Percentiles rank a stretch among this genome's conserved stretches.
These are phyloP conservation scores for Pharmacophagus antenor DNA, from an alignment of 2,888 invertebrate genomes.

Conservation along the genomic window DNA sequence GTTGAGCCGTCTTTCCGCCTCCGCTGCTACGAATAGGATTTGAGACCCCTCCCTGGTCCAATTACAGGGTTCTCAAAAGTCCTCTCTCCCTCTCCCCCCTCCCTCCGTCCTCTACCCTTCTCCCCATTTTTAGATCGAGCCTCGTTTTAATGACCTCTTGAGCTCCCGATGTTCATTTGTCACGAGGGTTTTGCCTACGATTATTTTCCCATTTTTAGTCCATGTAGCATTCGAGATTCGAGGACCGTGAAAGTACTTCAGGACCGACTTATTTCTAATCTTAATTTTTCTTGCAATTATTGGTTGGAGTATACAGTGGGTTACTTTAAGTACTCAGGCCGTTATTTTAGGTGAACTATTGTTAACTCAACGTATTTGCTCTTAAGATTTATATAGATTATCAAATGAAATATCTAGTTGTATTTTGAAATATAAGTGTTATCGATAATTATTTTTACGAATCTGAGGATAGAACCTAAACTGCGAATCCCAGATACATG, in stretches of 20 bases:
- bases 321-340: background rate
- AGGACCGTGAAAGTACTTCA: slow-evolving; percentile 51
- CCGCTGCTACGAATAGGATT: slow-evolving; percentile 76
- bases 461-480: too few relatives aligned
- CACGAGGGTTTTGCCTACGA: slow-evolving; percentile 73
- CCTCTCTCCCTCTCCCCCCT: slow-evolving; percentile 41
- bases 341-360: background rate
- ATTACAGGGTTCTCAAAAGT: slow-evolving; percentile 77
- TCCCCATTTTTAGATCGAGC: slow-evolving; percentile 77
- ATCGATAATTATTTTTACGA: too few relatives aligned
- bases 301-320: slow-evolving; percentile 28
- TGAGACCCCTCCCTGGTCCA: slow-evolving; percentile 79
- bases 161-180: slow-evolving; percentile 79
- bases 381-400: background rate
- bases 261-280: slow-evolving; percentile 36
- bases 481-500: too few relatives aligned
- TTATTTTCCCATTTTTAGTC: slow-evolving; percentile 66
- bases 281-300: slow-evolving; percentile 40
- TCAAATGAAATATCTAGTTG: too few relatives aligned
- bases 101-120: slow-evolving; percentile 38
- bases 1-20: slow-evolving; percentile 79
- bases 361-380: background rate
- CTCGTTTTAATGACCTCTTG: slow-evolving; percentile 80
- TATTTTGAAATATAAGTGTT: too few relatives aligned
- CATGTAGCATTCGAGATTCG: slow-evolving; percentile 54